Evolutionary conservation across 2,888 invertebrate genomes (phyloP).

Genomic region (Actias luna): DNA sequence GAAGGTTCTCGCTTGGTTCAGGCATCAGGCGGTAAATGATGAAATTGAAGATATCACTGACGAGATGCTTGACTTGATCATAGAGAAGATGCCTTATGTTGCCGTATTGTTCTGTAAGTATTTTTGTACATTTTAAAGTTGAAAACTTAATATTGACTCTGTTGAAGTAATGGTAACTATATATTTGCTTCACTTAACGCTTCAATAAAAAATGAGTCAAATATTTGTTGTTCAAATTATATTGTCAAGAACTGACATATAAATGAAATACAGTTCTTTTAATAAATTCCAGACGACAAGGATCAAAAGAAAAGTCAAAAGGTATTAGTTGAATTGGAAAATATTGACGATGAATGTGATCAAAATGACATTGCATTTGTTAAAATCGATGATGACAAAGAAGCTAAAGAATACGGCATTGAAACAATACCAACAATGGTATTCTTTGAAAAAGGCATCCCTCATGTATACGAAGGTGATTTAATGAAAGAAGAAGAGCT

Average conservation of each 20-base stretch:
- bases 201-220: conserved; percentile 17
- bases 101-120: conserved; percentile 95
- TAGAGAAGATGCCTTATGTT: conserved; percentile 93
- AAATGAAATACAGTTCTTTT: conserved; percentile 77
- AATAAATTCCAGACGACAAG: conserved; percentile 88
- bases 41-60: conserved; percentile 97
- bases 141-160: conserved; percentile 44
- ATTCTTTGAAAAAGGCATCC: conserved; percentile 87
- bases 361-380: conserved; percentile 95
- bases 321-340: conserved; percentile 91
- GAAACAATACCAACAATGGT: conserved; percentile 92
- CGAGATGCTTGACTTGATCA: conserved; percentile 95
- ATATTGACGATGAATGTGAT: conserved; percentile 96
- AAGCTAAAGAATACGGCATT: conserved; percentile 95
- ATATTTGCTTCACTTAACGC: conserved; percentile 41
- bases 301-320: conserved; percentile 95
- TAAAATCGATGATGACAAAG: conserved; percentile 93
- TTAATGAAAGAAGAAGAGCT: conserved; percentile 94
- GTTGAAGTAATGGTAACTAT: conserved; percentile 58
- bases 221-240: conserved; percentile 34
- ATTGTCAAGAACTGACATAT: conserved; percentile 72
- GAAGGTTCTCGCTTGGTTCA: conserved; percentile 92
- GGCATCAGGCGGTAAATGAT: conserved; percentile 91
- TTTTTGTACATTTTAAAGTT: conserved; percentile 26
- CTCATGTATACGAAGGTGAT: conserved; percentile 90